Evolutionary conservation across 1,140 invertebrate genomes (phyloP).

Genomic region (Scaptomyza graminum): DNA sequence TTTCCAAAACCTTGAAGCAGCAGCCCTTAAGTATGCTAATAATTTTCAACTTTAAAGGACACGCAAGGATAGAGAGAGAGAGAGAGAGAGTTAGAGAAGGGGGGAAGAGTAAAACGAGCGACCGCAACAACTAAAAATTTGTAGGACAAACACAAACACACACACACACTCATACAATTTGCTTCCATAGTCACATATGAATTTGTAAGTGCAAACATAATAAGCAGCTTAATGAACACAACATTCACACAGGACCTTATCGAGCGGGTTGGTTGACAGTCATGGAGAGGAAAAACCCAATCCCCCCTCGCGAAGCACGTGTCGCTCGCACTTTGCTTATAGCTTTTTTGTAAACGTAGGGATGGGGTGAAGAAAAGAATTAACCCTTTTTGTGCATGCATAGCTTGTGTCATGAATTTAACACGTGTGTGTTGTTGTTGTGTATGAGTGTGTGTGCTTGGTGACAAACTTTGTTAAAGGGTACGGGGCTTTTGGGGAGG

Average conservation of each 20-base stretch:
- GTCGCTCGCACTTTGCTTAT: constrained; percentile 43
- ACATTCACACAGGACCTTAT: constrained; percentile 21
- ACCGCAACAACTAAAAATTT: constrained; percentile 43
- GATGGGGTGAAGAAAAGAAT: neutral
- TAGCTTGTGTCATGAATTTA: constrained; percentile 68
- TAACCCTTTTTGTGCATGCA: constrained; percentile 70
- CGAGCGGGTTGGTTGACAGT: neutral
- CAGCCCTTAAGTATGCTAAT: constrained; percentile 72
- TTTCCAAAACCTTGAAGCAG: constrained; percentile 58
- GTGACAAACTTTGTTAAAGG: constrained; percentile 6
- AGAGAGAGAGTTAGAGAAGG: neutral
- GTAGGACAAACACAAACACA: constrained; percentile 43
- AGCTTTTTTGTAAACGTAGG: neutral
- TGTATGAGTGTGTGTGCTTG: constrained; percentile 30
- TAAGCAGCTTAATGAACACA: constrained; percentile 81
- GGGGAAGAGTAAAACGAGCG: neutral
- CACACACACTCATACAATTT: constrained; percentile 53
- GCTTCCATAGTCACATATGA: constrained; percentile 78
- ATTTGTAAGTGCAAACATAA: constrained; percentile 83
- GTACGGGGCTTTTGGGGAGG: neutral
- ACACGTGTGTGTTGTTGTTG: constrained; percentile 62
- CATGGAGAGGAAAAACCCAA: constrained; percentile 1
- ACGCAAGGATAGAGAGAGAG: neutral
- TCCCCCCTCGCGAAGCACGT: constrained; percentile 24
- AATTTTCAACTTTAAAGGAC: constrained; percentile 49